Evolutionary conservation across 1,140 invertebrate species (phyloP), one percentile per base, ranked within the genome.

Genomic region (Lordiphosa mommai): DNA sequence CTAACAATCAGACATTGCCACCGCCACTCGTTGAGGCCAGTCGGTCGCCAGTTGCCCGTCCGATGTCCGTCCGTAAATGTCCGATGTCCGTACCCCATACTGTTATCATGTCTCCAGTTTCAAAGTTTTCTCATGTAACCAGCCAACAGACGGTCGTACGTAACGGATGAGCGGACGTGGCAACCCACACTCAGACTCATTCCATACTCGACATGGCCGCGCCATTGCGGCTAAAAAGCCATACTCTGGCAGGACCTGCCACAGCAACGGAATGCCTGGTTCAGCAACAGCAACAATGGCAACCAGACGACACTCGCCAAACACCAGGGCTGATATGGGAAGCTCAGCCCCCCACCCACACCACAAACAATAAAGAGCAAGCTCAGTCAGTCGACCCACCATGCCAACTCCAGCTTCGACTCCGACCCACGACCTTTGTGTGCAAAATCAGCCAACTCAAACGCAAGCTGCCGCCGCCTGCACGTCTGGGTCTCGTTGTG

Each of bases 81-180:
- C 66, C 72, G 61, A 20, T 38, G 73, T 68, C 73, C 68, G 23
- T 72, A 61, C 72, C 69, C 61, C 63, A 49, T 48, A 23, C 65
- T 58, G 65, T 70, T 70, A 70, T 70, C 77, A 77, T 70, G 77
- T 84, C 77, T 84, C 74, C 77, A 84, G 77, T 84, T 84, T 72
- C 77, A 84, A 84, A 84, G 79, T 84, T 84, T 84, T 84, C 77
- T 72, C 79, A 84, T 84, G 77, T 84, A 77, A 77, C 76, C 72
- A 60, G 68, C 49, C 51, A 61, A 48, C 67, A 56, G 67, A 61
- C 67, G 50, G 57, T 68, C 48, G 55, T 65, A 56, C 69, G 60
- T 50, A 80, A 70, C 72, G 77, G 77, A 84, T 77, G 64, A 71
- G 49, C 72, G 77, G 77, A 82, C 77, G 72, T 76, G 67, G 55